Evolutionary conservation across 2,113 vertebrate species (phyloP), one percentile per base, ranked within the genome.

Genomic region (Quiscalus mexicanus): DNA sequence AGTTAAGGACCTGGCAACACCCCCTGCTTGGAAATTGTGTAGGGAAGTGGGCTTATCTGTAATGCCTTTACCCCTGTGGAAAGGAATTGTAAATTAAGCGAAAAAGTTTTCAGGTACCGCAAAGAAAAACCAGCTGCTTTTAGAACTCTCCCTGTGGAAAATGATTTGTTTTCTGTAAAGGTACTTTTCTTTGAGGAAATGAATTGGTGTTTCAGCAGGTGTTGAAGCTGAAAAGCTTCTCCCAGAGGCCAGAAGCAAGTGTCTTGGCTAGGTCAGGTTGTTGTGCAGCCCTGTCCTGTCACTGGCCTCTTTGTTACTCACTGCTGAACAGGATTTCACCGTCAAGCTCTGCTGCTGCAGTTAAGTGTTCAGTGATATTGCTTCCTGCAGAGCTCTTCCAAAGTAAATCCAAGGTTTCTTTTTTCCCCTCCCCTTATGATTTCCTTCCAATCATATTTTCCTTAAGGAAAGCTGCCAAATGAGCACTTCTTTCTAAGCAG

Each of bases 381-480:
- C 69, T 94, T 87, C 58, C 67, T 2, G 7, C 37, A 83, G 81
- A 65, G 41, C 19, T 70, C 39, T 78, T 80, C 82, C 85, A 74
- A 89, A 88, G 59, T 88, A 91, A 91, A 89, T 67, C 24, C 2
- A 62, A 58, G 27, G 17, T 27, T 41, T 50, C 41, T 28, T n/a
- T 35, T 13, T 17, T 0, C 1, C 2, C 14, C 3, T 2, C 12
- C 23, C 5, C 10, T 5, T 1, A 1, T 31, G 49, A 16, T 67
- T 92, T 74, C 5, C 22, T 87, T 92, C 50, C n/a, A 77, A 2
- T 87, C 45, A 6, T 69, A 22, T 33, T 90, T 86, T 80, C 45
- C n/a, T 47, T 33, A 52, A 78, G 80, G 52, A 49, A 39, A 49
- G 35, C 33, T 84, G 76, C 65, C 60, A 70, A 89, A 70, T 22